Base-by-base conservation (phyloP, 1,140 invertebrate genomes). In the Temnothorax nylanderi region DNA sequence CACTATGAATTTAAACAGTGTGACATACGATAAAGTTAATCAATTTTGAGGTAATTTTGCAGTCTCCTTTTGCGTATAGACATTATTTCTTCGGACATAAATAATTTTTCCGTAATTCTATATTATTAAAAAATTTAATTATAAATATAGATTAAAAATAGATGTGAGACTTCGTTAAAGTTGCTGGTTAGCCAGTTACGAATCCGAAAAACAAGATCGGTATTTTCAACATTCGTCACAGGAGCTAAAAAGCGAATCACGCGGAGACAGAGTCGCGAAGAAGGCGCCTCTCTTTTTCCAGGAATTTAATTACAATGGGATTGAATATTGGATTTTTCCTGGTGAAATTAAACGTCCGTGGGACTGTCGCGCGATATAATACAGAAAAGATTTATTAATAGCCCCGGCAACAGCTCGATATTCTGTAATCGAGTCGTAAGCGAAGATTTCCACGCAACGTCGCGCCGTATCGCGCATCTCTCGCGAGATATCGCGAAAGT, bases 351-450 rank as follows among this genome's bases (percentile, higher is more conserved):
- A 71, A 71, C 8, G 37, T 32, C 34, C 34, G 49, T 26, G n/a
- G n/a, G 47, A 80, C 37, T n/a, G 76, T 16, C 49, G 78, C 51
- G 18, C 51, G 51, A 54, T 54, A 44, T 81, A 81, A 8, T 44
- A 54, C 34, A 32, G 49, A 54, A 54, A 56, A 37, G 47, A 71
- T 81, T 81, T 71, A 81, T 81, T 71, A 81, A 71, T 71, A 81
- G 47, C 16, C 13, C 21, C 51, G 10, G 49, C 21, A 81, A 71
- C 37, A 65, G 34, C 21, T 56, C 47, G 47, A 56, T 77, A 77
- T 32, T 81, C 34, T n/a, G 49, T 81, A 81, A 71, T 71, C 64
- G 64, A 81, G 26, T 41, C 64, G 47, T n/a, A 26, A 16, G 37
- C 64, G 51, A 56, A 47, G 37, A 71, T 41, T 58, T 81, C 65